Base-by-base conservation (phyloP, 1,140 invertebrate species). In the Portunus trituberculatus region DNA sequence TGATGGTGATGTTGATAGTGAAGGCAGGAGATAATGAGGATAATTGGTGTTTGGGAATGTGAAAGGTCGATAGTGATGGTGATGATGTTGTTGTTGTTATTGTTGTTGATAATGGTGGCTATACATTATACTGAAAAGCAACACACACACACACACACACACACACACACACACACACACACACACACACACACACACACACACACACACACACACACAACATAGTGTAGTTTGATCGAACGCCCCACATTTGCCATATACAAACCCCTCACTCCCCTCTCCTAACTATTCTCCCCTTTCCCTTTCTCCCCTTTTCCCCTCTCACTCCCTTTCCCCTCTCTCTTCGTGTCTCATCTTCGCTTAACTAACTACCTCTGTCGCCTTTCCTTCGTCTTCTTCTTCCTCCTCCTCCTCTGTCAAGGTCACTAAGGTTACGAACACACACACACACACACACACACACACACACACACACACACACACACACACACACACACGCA, bases 111-210 rank as follows among this genome's bases (percentile, higher is more conserved):
- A 39, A 39, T 39, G 39, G 6, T 39, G 39, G 39, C 39, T 39
- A 39, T 39, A 39, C 39, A 2, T 39, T 39, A 3, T 7, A 83
- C 76, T 3, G 20, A 7, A 25, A 7, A 25, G 1, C 39, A 39
- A 39, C 39, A 39, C 39, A 39, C 39, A 39, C 39, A 39, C 39
- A 39, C 39, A 39, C 76, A 83, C 76, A 83, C 76, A 83, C 76
- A 83, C 76, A 83, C 76, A 83, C 76, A 83, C 76, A 83, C 76
- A 83, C 28, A 83, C 76, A 83, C 76, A 83, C 76, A 83, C 76
- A 83, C 76, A 29, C 76, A 83, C 76, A 83, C 76, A 29, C 76
- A 25, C 20, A 83, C 28, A 83, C 76, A 83, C 20, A 7, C 7
- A 83, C 76, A 6, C 6, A 39, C 39, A 6, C 6, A 39, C 39